These are phyloP conservation scores for Oopsacas minuta DNA, from an alignment of 37 sponge, comb jelly and placozoan genomes.

Conservation along the genomic window DNA sequence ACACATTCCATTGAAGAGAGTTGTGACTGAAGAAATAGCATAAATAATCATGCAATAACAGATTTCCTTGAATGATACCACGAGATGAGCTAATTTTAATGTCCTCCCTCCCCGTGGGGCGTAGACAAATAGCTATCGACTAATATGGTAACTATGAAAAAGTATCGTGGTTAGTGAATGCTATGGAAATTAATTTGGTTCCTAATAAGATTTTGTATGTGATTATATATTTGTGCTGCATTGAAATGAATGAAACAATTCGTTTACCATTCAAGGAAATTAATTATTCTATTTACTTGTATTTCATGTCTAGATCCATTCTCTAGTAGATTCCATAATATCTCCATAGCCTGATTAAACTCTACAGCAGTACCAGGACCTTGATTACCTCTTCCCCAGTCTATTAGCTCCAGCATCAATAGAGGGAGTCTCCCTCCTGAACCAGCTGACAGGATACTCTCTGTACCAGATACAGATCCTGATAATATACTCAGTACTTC, in stretches of 20 bases:
- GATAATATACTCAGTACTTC: not conserved
- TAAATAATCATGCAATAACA: too few species aligned
- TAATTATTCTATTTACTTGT: not conserved
- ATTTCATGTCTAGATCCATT: conserved; percentile 56
- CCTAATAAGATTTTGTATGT: too few species aligned
- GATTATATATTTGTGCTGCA: too few species aligned
- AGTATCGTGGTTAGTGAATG: too few species aligned
- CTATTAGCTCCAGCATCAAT: conserved; percentile 3
- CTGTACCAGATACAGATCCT: not conserved
- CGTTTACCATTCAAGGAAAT: too few species aligned
- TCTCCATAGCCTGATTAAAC: conserved; percentile 26
- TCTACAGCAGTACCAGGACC: not conserved
- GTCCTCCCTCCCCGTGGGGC: too few species aligned
- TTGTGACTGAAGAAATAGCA: not conserved
- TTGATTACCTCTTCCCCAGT: not conserved
- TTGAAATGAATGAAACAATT: too few species aligned
- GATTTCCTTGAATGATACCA: too few species aligned
- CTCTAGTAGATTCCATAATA: conserved; percentile 74
- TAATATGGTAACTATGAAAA: too few species aligned
- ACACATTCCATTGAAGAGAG: not conserved
- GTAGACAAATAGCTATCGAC: too few species aligned
- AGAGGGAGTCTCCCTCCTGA: not conserved
- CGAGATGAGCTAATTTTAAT: too few species aligned
- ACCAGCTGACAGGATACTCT: not conserved
- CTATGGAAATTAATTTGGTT: too few species aligned